Evolutionary conservation across 2,797 vertebrate genomes (phyloP), one percentile per base, ranked within the genome.

Genomic region (Microctenopoma stevenorrisi): DNA sequence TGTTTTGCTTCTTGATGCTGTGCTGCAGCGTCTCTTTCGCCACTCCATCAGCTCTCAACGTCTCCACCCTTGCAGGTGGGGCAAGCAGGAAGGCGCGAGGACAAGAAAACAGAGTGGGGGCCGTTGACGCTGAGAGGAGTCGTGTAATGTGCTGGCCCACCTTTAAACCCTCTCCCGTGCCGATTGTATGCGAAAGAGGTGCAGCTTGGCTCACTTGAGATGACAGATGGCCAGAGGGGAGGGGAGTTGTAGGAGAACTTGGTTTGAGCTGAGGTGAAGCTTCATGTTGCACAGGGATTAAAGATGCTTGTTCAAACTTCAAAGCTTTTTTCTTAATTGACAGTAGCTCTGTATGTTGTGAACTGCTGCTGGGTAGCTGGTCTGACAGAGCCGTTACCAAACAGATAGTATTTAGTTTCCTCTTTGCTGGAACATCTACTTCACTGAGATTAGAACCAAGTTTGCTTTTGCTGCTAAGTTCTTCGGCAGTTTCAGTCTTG

Each of bases 141-240:
- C 62, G 68, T 11, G 73, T 43, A 53, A 43, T 14, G 28, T 49
- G 64, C 46, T 2, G 60, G 15, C 30, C 58, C 16, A 44, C 7
- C 22, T 71, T 76, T 43, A 53, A 40, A 11, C 33, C 54, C 13
- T 72, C 61, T 0, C n/a, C 64, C 18, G 33, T 5, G 28, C 28
- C 10, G 57, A 30, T 15, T 1, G 49, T 3, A 4, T 0, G 33
- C 10, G 26, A 68, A 43, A 22, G 43, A 13, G 47, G 22, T 5
- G 33, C 7, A 18, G 53, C 40, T 54, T 14, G 49, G 52, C 52
- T 74, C 52, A 56, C 62, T 26, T 61, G 65, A 38, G 80, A 47
- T 0, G 16, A 48, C 0, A 59, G 12, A 4, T 14, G 25, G 5
- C 26, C 48, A 18, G 59, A 5, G 8, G 57, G 47, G 18, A 66